phyloP scores from a whole-genome alignment of 1,140 invertebrate species.

The Leptinotarsa lineolata region DNA sequence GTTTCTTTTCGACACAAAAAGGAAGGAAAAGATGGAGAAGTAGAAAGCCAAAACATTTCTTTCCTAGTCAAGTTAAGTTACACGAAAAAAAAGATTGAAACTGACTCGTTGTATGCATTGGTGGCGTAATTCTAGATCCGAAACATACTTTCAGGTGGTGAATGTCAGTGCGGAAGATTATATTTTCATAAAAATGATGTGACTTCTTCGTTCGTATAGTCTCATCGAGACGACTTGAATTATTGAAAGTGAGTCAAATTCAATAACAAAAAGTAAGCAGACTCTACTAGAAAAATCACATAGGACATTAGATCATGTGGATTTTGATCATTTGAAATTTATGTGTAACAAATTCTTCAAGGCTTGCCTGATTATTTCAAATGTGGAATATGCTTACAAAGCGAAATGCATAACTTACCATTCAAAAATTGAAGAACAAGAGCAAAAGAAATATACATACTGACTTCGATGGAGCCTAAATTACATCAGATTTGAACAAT shows the following conservation, averaged over 20 bases:
- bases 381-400: conserved; percentile 35
- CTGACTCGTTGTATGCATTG: no score
- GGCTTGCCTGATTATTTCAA: conserved; percentile 38
- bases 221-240: conserved; percentile 33
- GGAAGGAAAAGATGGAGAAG: no score
- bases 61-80: no score
- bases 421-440: conserved; percentile 50
- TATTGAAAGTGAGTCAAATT: conserved; percentile 24
- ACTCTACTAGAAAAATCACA: conserved; percentile 49
- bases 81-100: no score
- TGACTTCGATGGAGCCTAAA: conserved; percentile 52
- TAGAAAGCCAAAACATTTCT: no score
- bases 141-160: no score
- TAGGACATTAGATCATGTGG: conserved; percentile 47
- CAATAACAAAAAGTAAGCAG: conserved; percentile 19
- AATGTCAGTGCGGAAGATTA: no score
- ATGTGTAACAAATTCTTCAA: conserved; percentile 43
- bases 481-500: conserved; percentile 47
- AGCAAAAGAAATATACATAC: conserved; percentile 45
- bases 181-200: no score
- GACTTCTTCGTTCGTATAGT: no score
- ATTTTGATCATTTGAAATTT: conserved; percentile 50
- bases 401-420: conserved; percentile 51
- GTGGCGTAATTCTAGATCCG: no score
- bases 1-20: no score